phyloP scores from a whole-genome alignment of 2,888 invertebrate species.

The Orthosia cruda region DNA sequence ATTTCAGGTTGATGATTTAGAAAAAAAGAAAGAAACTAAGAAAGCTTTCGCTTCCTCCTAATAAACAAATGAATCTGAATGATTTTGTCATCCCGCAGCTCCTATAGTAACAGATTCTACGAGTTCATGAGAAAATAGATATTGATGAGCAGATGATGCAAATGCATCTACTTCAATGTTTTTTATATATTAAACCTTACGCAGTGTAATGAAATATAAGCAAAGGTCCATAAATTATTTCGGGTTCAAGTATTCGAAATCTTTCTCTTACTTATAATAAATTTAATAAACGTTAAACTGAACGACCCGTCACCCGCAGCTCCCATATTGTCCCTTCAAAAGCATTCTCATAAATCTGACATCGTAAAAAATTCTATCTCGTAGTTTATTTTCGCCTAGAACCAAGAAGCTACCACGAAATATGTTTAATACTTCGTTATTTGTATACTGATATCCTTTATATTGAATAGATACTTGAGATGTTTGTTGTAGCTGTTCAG shows the following conservation, averaged over 20 bases:
- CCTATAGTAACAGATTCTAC: too few relatives aligned
- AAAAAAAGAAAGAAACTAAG: too few relatives aligned
- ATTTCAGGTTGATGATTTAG: neutral
- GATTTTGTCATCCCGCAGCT: too few relatives aligned
- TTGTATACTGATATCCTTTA: conserved; percentile 22
- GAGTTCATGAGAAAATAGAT: too few relatives aligned
- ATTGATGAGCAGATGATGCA: neutral
- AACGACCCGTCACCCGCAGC: conserved; percentile 45
- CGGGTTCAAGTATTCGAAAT: neutral
- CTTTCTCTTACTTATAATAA: conserved; percentile 9
- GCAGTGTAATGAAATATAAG: neutral
- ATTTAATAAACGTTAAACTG: conserved; percentile 35
- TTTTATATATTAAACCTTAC: neutral
- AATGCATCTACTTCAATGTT: neutral
- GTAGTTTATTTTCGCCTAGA: conserved; percentile 42
- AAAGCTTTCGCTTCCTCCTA: neutral
- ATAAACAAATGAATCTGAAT: too few relatives aligned
- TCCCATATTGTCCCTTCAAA: conserved; percentile 43
- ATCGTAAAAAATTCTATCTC: conserved; percentile 60
- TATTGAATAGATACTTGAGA: conserved; percentile 23
- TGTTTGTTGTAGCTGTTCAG: conserved; percentile 59
- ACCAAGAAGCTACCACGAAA: neutral
- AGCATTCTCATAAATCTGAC: conserved; percentile 43
- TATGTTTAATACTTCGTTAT: neutral
- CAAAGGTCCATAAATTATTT: conserved; percentile 7